A percentile compares a stretch with the other conserved stretches of the same genome.
Conservation (phyloP, 2,797 vertebrate genomes). For the Parauchenoglanis ngamensis region DNA sequence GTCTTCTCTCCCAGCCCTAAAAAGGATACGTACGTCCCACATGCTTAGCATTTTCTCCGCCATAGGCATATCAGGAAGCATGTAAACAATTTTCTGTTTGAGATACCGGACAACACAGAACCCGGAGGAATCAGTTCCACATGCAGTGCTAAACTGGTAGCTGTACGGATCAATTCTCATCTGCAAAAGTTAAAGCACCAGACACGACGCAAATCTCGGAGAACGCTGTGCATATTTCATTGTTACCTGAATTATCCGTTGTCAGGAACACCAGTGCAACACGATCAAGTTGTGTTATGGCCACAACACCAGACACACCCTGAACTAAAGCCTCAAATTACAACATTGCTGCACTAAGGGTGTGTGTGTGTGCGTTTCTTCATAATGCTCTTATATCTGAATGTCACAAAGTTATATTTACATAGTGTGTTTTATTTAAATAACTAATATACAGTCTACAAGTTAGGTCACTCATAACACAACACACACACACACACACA, state of each 20-base stretch:
- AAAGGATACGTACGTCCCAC: not conserved
- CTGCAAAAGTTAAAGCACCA: not conserved
- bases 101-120: too few species aligned
- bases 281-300: not conserved
- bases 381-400: not conserved
- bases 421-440: not conserved
- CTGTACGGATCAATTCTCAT: not conserved
- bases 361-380: not conserved
- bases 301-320: constrained; percentile 32
- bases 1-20: not conserved
- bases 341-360: constrained; percentile 6
- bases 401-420: not conserved
- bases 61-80: too few species aligned
- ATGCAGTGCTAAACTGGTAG: not conserved
- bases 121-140: not conserved
- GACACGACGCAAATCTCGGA: not conserved
- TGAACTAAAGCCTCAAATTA: constrained; percentile 19
- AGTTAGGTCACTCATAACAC: not conserved
- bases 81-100: not conserved
- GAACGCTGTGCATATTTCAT: not conserved
- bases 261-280: not conserved
- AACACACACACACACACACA: not conserved
- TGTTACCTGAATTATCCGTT: not conserved
- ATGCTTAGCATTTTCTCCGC: not conserved
- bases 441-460: not conserved